phyloP scores from a whole-genome alignment of 2,888 invertebrate genomes.

The Nomada hirtipes region DNA sequence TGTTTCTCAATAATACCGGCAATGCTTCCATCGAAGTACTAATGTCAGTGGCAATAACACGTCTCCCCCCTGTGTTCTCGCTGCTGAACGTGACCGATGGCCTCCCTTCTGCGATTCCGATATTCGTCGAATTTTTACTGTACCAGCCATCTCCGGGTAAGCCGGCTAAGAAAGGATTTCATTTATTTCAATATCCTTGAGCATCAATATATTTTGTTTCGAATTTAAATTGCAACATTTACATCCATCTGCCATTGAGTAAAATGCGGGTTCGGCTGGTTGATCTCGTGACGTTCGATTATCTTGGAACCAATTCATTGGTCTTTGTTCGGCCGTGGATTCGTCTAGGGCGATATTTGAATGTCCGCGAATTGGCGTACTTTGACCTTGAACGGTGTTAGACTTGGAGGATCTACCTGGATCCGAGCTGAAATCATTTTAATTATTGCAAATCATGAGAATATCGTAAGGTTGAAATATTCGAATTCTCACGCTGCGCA shows the following conservation, averaged over 20 bases:
- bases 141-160: not conserved
- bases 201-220: not conserved
- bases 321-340: too few relatives aligned
- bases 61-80: slow-evolving; percentile 33
- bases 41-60: slow-evolving; percentile 22
- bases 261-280: too few relatives aligned
- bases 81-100: slow-evolving; percentile 27
- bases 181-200: not conserved
- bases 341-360: too few relatives aligned
- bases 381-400: too few relatives aligned
- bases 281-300: too few relatives aligned
- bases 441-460: not conserved
- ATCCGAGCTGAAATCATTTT: too few relatives aligned
- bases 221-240: too few relatives aligned
- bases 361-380: too few relatives aligned
- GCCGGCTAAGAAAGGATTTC: not conserved
- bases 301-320: too few relatives aligned
- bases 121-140: not conserved
- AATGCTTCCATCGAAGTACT: slow-evolving; percentile 55
- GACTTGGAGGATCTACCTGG: too few relatives aligned
- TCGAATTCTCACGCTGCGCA: not conserved
- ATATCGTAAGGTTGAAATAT: too few relatives aligned
- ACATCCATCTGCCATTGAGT: too few relatives aligned
- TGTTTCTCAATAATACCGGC: slow-evolving; percentile 12
- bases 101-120: not conserved